phyloP scores from a whole-genome alignment of 2,888 invertebrate species.

The Cephus nigrinus region DNA sequence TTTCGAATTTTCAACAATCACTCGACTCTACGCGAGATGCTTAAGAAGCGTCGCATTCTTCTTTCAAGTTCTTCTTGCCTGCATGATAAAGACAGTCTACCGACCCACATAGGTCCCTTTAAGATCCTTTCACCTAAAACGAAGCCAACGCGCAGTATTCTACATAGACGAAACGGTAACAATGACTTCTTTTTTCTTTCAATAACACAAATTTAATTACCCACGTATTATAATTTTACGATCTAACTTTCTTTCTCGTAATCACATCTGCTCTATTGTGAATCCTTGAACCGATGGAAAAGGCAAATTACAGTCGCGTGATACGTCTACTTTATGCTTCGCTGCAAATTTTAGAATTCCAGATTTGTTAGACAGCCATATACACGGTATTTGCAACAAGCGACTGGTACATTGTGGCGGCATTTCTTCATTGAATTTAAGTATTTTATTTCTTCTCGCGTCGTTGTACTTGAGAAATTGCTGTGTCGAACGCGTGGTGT shows the following conservation, averaged over 20 bases:
- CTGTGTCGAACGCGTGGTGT: not conserved
- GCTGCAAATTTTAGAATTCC: not conserved
- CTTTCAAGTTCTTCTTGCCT: not conserved
- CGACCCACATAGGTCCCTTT: not conserved
- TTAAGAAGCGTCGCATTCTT: not conserved
- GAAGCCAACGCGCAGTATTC: not conserved
- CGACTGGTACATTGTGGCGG: not conserved
- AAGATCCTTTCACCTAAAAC: not conserved
- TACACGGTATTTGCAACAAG: not conserved
- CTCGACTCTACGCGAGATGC: not conserved
- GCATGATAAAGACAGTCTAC: not conserved
- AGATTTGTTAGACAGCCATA: not conserved
- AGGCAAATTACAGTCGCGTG: not conserved
- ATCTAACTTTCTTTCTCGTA: not conserved
- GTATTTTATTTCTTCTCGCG: not conserved
- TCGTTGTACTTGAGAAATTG: not conserved
- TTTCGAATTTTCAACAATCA: not conserved
- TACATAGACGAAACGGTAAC: not conserved
- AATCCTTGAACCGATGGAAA: not conserved
- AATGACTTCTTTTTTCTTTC: not conserved
- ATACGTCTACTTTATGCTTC: not conserved
- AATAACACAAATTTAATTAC: not conserved
- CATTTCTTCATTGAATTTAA: not conserved
- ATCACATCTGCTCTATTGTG: not conserved
- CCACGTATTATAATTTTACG: not conserved